Conservation (phyloP, 2,888 invertebrate genomes). For the Tanypteryx hageni region DNA sequence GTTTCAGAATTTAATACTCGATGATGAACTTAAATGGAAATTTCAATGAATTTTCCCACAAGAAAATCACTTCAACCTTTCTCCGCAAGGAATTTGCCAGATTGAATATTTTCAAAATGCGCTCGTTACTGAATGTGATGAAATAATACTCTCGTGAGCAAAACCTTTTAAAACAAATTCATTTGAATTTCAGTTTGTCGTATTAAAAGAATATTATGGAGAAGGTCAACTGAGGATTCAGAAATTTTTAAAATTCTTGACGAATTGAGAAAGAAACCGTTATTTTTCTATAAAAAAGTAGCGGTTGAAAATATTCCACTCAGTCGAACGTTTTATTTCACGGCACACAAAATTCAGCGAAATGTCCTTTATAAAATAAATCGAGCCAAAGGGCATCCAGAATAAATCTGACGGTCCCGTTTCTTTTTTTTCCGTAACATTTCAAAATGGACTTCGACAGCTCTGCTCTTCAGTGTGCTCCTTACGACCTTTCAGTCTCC, state of each 20-base stretch:
- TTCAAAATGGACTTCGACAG: background rate
- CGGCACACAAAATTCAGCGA: background rate
- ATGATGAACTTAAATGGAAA: too few species aligned
- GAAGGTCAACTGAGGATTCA: background rate
- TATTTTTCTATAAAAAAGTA: background rate
- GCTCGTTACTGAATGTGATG: too few species aligned
- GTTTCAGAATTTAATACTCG: too few species aligned
- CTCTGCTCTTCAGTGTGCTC: background rate
- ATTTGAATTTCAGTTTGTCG: background rate
- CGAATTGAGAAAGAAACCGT: background rate
- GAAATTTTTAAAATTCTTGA: background rate
- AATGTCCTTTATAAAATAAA: background rate
- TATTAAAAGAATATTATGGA: background rate
- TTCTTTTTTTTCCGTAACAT: background rate
- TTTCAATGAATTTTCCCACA: too few species aligned
- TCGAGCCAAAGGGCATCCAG: background rate
- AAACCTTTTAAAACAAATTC: background rate
- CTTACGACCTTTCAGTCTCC: too few species aligned
- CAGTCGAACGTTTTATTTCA: background rate
- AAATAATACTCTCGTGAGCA: background rate
- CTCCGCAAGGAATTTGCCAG: too few species aligned
- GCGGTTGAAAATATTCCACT: background rate
- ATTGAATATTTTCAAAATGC: too few species aligned
- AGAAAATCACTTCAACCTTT: too few species aligned
- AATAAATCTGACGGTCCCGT: background rate